Evolutionary conservation across 2,113 vertebrate species (phyloP).

Genomic region (Leptobrachium leishanense): DNA sequence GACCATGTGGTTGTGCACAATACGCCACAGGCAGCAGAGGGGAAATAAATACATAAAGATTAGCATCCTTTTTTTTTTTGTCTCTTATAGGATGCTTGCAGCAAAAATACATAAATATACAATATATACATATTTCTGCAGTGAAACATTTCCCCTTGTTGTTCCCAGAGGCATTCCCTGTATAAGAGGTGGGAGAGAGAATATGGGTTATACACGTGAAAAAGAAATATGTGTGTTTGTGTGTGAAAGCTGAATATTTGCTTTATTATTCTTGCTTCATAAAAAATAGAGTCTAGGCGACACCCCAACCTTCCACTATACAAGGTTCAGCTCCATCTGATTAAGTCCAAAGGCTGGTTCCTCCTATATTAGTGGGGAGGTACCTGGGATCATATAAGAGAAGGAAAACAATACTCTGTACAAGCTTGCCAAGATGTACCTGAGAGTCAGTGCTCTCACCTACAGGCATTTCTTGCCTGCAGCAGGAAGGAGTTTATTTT

Average conservation of each 20-base stretch:
- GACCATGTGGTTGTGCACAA: too few relatives aligned
- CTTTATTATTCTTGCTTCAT: too few relatives aligned
- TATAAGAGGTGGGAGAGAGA: constrained; percentile 8
- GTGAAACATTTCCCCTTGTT: background rate
- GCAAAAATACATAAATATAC: constrained; percentile 5
- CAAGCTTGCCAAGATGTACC: background rate
- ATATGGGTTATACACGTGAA: constrained; percentile 5
- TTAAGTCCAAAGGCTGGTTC: background rate
- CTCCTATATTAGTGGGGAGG: constrained; percentile 20
- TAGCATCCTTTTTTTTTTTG: background rate
- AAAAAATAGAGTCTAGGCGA: too few relatives aligned
- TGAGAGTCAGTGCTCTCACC: background rate
- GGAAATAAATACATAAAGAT: constrained; percentile 2
- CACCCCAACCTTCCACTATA: too few relatives aligned
- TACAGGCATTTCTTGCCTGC: background rate
- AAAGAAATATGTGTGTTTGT: background rate
- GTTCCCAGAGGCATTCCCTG: constrained; percentile 19
- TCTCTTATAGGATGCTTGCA: constrained; percentile 2
- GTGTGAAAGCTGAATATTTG: too few relatives aligned
- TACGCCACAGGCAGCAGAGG: background rate
- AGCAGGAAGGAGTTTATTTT: background rate
- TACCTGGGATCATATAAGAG: constrained; percentile 1
- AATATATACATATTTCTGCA: constrained; percentile 9
- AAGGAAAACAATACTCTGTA: background rate
- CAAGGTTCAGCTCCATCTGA: too few relatives aligned